A percentile compares a stretch with the other conserved stretches of the same genome.
Conservation (phyloP, 2,888 invertebrate genomes). For the Nebria salina region DNA sequence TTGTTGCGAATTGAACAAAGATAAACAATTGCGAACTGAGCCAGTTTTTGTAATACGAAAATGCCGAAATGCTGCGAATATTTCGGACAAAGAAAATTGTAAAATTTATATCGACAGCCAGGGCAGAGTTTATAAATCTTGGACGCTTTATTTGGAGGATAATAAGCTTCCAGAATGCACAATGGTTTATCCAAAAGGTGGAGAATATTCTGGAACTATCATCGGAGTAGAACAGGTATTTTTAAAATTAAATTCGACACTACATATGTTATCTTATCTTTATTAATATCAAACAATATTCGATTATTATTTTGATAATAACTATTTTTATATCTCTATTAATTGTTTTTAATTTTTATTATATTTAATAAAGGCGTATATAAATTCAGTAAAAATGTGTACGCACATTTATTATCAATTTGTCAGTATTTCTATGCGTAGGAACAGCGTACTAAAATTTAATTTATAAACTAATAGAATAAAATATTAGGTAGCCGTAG, state of each 20-base stretch:
- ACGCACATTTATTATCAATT: too few species aligned
- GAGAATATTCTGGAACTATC: slow-evolving; percentile 62
- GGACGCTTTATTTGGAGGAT: slow-evolving; percentile 62
- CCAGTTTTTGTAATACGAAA: slow-evolving; percentile 43
- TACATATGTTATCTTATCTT: not conserved
- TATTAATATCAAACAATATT: not conserved
- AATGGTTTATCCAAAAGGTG: slow-evolving; percentile 63
- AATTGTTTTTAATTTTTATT: too few species aligned
- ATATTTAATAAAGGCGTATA: too few species aligned
- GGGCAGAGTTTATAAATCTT: slow-evolving; percentile 64
- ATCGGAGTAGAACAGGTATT: slow-evolving; percentile 20
- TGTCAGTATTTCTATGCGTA: too few species aligned
- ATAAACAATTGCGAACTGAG: slow-evolving; percentile 21
- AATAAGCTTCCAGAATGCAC: slow-evolving; percentile 66
- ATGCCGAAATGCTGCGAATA: slow-evolving; percentile 11
- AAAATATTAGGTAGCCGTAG: slow-evolving; percentile 12
- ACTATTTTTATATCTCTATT: too few species aligned
- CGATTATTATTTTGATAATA: too few species aligned
- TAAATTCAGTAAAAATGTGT: too few species aligned
- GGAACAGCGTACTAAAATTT: too few species aligned
- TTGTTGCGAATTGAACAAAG: slow-evolving; percentile 27
- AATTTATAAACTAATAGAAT: not conserved
- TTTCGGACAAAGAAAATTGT: slow-evolving; percentile 20
- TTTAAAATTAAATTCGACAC: not conserved
- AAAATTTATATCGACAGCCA: slow-evolving; percentile 62